phyloP scores from a whole-genome alignment of 2,113 vertebrate genomes.

The Notothenia coriiceps region DNA sequence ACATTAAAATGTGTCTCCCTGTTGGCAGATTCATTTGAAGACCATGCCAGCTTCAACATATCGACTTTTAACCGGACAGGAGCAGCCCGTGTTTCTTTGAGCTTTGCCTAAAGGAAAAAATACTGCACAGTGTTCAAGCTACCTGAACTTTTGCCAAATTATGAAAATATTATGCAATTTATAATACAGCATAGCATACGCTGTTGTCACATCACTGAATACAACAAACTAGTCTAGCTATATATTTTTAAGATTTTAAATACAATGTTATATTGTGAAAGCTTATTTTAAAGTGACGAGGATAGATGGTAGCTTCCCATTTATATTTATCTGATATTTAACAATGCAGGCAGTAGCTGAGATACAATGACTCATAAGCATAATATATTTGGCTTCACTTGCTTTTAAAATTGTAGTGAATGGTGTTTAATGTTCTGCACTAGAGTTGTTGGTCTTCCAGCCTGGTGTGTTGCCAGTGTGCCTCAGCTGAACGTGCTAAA shows the following conservation, averaged over 20 bases:
- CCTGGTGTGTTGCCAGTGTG: slow-evolving; percentile 35
- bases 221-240: slow-evolving; percentile 19
- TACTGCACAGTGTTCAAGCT: no score
- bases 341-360: slow-evolving; percentile 39
- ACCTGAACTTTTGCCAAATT: slow-evolving; percentile 60
- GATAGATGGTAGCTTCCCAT: slow-evolving; percentile 24
- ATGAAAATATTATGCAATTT: slow-evolving; percentile 70
- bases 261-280: slow-evolving; percentile 31
- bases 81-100: slow-evolving; percentile 93
- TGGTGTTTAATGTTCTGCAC: not conserved
- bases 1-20: not conserved
- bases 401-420: slow-evolving; percentile 22
- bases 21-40: slow-evolving; percentile 93
- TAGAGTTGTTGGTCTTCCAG: slow-evolving; percentile 36
- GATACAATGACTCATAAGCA: slow-evolving; percentile 7
- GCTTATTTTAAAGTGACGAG: slow-evolving; percentile 52
- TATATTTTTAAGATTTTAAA: slow-evolving; percentile 57
- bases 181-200: slow-evolving; percentile 20
- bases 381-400: slow-evolving; percentile 36
- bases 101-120: slow-evolving; percentile 11
- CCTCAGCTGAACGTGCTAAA: slow-evolving; percentile 41
- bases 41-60: slow-evolving; percentile 97
- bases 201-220: slow-evolving; percentile 53
- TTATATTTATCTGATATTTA: slow-evolving; percentile 70
- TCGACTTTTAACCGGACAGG: slow-evolving; percentile 94